A percentile compares a stretch with the other conserved stretches of the same genome.
Evolutionary conservation across 1,140 invertebrate genomes (phyloP).

Genomic region (Drosophila littoralis): DNA sequence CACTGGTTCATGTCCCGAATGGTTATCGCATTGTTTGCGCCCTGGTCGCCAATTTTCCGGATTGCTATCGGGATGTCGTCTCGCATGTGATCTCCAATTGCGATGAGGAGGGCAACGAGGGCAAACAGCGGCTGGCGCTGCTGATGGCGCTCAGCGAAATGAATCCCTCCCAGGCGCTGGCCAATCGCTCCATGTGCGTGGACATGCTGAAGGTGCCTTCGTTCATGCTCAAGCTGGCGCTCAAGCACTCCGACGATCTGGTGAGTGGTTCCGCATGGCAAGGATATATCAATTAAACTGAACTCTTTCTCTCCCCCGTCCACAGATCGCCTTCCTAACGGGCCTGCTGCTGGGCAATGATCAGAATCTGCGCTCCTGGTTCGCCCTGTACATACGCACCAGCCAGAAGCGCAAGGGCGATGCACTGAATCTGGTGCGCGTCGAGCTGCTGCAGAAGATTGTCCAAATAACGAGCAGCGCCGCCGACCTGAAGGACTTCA

Average conservation of each 20-base stretch:
- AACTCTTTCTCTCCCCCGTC: not conserved
- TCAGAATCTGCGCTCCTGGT: conserved; percentile 95
- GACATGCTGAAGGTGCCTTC: conserved; percentile 94
- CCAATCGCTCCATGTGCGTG: conserved; percentile 93
- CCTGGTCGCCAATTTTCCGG: conserved; percentile 96
- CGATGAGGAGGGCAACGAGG: conserved; percentile 94
- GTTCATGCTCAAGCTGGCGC: conserved; percentile 81
- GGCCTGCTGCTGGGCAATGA: conserved; percentile 96
- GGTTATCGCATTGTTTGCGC: conserved; percentile 95
- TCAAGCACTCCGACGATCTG: conserved; percentile 80
- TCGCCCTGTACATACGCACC: conserved; percentile 94
- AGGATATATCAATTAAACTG: too few species aligned
- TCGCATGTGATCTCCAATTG: conserved; percentile 93
- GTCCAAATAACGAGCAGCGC: conserved; percentile 86
- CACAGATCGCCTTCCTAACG: conserved; percentile 93
- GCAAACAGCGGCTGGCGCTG: conserved; percentile 89
- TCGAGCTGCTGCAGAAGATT: conserved; percentile 90
- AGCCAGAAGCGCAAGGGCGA: conserved; percentile 95
- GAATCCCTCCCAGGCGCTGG: conserved; percentile 94
- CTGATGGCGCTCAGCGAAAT: conserved; percentile 93
- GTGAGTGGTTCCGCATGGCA: conserved; percentile 58
- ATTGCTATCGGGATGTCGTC: conserved; percentile 96
- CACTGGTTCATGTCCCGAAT: conserved; percentile 95
- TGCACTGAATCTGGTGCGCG: conserved; percentile 89
- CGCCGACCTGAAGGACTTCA: conserved; percentile 85